Evolutionary conservation across 2,888 invertebrate species (phyloP).

Genomic region (Hydraecia micacea): DNA sequence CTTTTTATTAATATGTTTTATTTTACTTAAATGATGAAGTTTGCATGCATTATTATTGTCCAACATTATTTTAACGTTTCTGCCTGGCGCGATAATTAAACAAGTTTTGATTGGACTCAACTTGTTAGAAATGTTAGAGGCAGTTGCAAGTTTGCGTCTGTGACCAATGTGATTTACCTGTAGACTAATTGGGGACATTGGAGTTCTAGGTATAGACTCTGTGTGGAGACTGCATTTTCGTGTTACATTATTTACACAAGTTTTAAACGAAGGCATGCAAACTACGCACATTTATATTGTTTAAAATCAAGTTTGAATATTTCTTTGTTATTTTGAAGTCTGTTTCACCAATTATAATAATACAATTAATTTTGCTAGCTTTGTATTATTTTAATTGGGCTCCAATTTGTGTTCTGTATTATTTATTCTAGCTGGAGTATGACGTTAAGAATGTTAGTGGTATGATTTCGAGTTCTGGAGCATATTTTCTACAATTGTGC

Average conservation of each 20-base stretch:
- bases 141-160: constrained; percentile 14
- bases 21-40: constrained; percentile 1
- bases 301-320: too few species aligned
- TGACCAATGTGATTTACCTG: constrained; percentile 4
- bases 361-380: too few species aligned
- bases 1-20: neutral
- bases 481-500: neutral
- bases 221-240: neutral
- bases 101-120: constrained; percentile 47
- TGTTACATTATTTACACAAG: too few species aligned
- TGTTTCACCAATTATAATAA: too few species aligned
- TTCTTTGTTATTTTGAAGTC: too few species aligned
- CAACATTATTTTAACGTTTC: constrained; percentile 5
- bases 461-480: neutral
- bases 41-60: neutral
- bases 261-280: too few species aligned
- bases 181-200: constrained; percentile 10
- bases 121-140: constrained; percentile 11
- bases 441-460: too few species aligned
- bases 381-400: too few species aligned
- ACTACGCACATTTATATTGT: too few species aligned
- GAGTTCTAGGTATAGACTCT: neutral
- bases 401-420: too few species aligned
- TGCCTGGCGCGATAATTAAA: constrained; percentile 21
- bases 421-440: too few species aligned